Percentiles rank a stretch among this genome's conserved stretches.
Evolutionary conservation across 2,113 vertebrate genomes (phyloP).

Genomic region (Vidua macroura): DNA sequence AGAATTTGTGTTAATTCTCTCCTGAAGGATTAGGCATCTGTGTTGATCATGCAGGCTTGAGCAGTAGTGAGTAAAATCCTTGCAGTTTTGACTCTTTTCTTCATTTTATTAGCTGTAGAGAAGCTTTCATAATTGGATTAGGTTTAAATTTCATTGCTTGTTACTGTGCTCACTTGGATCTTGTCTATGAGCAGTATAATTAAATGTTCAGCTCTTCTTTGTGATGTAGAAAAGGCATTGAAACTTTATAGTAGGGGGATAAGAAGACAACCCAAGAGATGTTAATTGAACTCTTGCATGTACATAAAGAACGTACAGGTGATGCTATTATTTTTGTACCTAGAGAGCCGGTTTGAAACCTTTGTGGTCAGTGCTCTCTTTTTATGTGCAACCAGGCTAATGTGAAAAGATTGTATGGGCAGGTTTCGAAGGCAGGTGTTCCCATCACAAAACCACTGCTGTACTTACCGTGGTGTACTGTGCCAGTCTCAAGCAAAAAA

Average conservation of each 20-base stretch:
- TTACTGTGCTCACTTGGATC: background rate
- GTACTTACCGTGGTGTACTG: background rate
- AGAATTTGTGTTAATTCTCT: background rate
- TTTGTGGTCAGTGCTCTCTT: conserved; percentile 12
- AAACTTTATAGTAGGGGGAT: background rate
- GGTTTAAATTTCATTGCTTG: background rate
- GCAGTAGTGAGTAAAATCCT: background rate
- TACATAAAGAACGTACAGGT: conserved; percentile 34
- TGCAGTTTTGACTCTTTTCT: background rate
- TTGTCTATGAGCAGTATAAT: background rate
- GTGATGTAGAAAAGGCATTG: background rate
- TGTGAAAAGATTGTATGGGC: conserved; percentile 43
- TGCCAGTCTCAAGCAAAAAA: background rate
- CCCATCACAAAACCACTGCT: conserved; percentile 15
- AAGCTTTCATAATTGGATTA: background rate
- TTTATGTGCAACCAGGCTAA: background rate
- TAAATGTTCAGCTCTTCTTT: conserved; percentile 9
- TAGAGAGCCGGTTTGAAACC: conserved; percentile 43
- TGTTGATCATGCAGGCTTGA: background rate
- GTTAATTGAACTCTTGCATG: conserved; percentile 14
- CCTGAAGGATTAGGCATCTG: background rate
- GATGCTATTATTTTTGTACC: conserved; percentile 61
- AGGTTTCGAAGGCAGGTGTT: conserved; percentile 63
- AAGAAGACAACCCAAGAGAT: background rate
- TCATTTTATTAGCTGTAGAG: background rate